Evolutionary conservation across 2,113 vertebrate species (phyloP), one percentile per base, ranked within the genome.

Genomic region (Glareola pratincola): DNA sequence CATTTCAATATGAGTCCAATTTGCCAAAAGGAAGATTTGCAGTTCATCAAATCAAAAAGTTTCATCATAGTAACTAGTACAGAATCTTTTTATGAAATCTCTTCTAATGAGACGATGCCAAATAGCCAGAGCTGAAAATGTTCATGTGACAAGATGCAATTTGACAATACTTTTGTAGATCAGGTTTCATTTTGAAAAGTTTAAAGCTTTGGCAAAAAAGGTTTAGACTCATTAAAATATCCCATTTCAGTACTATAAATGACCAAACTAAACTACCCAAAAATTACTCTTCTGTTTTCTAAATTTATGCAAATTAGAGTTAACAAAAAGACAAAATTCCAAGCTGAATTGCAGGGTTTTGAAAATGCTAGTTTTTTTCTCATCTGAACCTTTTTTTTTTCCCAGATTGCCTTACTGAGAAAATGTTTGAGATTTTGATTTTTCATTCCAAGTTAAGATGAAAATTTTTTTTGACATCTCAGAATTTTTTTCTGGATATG

Each of bases 371-470:
- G 0, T 0, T 7, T 18, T 76, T 93, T 67, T 76, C 23, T 79
- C 19, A n/a, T 29, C 14, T 0, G 0, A 76, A 34, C 2, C 4
- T 57, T 2, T 8, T 12, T 12, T 41, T 45, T n/a, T 56, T 5
- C 10, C 39, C 29, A 37, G 51, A 41, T 37, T 68, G 9, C 75
- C 29, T 89, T 54, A 72, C 45, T 87, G 47, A 75, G 48, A 47
- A 18, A 71, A 21, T 26, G 36, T 66, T 79, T 56, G 43, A 82
- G 34, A 81, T 75, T 89, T 59, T 59, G 36, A 53, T 63, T 87
- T 75, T 90, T 93, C 41, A 50, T 73, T 89, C 39, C 39, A 75
- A 8, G 3, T 57, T 50, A 68, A 21, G 45, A 47, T 14, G n/a
- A 74, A 84, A 82, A 4, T 6, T 2, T 34, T 63, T 72, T 77